phyloP scores from a whole-genome alignment of 2,797 vertebrate genomes.

The Megalops cyprinoides region DNA sequence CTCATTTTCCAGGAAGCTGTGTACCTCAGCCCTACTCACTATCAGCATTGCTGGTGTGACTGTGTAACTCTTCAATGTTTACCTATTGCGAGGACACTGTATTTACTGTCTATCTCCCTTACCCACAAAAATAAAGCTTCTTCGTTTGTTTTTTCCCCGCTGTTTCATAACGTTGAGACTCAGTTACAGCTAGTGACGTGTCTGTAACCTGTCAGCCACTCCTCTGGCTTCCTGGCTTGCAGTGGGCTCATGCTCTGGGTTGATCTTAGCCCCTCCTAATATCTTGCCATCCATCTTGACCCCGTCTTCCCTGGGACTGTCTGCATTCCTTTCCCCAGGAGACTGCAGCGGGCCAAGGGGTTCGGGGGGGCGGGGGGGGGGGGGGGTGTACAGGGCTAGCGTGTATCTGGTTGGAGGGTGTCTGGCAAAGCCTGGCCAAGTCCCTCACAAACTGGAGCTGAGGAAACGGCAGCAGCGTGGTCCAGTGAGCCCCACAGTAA shows the following conservation, averaged over 20 bases:
- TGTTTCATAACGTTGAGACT: neutral
- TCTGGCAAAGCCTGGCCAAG: too few relatives aligned
- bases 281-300: constrained; percentile 1
- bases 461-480: neutral
- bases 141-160: neutral
- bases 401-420: too few relatives aligned
- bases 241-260: too few relatives aligned
- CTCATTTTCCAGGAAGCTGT: constrained; percentile 24
- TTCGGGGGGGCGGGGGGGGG: too few relatives aligned
- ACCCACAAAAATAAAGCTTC: neutral
- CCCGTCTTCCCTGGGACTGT: neutral
- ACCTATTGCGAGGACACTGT: neutral
- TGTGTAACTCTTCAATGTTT: neutral
- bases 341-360: too few relatives aligned
- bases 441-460: too few relatives aligned
- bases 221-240: neutral
- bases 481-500: neutral
- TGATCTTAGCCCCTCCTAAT: neutral
- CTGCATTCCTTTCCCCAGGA: too few relatives aligned
- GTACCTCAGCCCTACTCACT: constrained; percentile 29
- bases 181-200: neutral
- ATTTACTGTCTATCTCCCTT: neutral
- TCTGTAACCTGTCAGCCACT: neutral
- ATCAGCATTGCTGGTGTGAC: neutral
- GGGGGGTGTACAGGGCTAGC: too few relatives aligned